Base-by-base conservation (phyloP, 2,888 invertebrate genomes). In the Ernsta delagoae region DNA sequence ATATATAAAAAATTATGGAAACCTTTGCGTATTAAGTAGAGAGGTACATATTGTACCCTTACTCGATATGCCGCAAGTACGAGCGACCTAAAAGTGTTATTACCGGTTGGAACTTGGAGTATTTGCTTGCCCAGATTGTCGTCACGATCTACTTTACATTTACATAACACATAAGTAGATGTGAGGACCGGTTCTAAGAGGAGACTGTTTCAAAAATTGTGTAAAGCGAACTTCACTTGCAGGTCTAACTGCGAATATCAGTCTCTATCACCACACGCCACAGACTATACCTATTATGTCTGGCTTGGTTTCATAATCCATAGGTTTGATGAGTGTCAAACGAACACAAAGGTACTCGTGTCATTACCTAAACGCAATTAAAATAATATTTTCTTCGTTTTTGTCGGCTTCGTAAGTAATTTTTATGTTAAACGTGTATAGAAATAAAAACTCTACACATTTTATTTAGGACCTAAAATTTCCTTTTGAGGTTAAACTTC, bases 71-170 rank as follows among this genome's bases (percentile, higher is more conserved):
- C 45, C 54, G 45, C 54, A 43, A 56, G 50, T 66, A 66, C 48
- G 24, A 41, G 36, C 11, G 36, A 59, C 41, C n/a, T 39, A 59
- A 59, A 59, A 59, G 59, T 66, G 59, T 66, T 66, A 66, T 66
- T 59, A 66, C 59, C 59, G 31, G 39, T 59, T 59, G 65, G 60
- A 53, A 60, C 59, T 59, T 59, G 65, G 60, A 53, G 53, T 53
- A 60, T 66, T 64, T 66, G 31, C 53, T 53, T 59, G 59, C 59
- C 41, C 50, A 6, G 56, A 45, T 50, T 41, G 59, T 59, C 59
- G 59, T 65, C 65, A 65, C 65, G 65, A 65, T 65, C 59, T 59
- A 41, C 50, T 12, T 64, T 50, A 65, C 57, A 65, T 65, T 65
- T 65, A 65, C 65, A 59, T 65, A 65, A 65, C 65, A 48, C 48